phyloP scores from a whole-genome alignment of 1,140 invertebrate genomes.

The Nebria ingens region DNA sequence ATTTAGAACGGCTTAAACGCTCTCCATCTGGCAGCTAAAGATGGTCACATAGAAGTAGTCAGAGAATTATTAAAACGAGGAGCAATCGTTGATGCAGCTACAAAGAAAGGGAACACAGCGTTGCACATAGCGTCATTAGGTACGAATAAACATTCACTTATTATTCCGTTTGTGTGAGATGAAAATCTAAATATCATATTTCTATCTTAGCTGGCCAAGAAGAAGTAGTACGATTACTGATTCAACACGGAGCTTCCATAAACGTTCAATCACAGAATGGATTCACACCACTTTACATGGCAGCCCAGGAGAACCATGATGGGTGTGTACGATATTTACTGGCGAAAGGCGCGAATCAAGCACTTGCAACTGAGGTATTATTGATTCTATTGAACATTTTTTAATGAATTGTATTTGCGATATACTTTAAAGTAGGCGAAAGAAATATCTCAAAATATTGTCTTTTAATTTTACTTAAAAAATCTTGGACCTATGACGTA shows the following conservation, averaged over 20 bases:
- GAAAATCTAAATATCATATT: conserved; percentile 13
- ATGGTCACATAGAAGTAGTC: conserved; percentile 93
- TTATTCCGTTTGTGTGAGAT: background rate
- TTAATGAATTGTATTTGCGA: too few species aligned
- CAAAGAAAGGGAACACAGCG: conserved; percentile 99
- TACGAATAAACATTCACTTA: conserved; percentile 31
- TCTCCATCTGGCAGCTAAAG: conserved; percentile 94
- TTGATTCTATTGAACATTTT: too few species aligned
- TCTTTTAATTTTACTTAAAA: too few species aligned
- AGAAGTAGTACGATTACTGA: conserved; percentile 83
- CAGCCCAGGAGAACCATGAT: conserved; percentile 97
- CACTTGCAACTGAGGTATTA: conserved; percentile 92
- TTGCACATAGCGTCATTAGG: conserved; percentile 96
- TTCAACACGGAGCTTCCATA: conserved; percentile 82
- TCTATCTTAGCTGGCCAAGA: conserved; percentile 74
- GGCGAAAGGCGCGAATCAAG: conserved; percentile 90
- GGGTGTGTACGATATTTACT: conserved; percentile 87
- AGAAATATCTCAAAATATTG: too few species aligned
- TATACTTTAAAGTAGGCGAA: too few species aligned
- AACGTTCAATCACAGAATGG: conserved; percentile 97
- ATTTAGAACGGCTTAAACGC: conserved; percentile 94
- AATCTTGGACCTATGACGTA: too few species aligned
- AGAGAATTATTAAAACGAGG: conserved; percentile 81
- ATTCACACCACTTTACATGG: conserved; percentile 98
- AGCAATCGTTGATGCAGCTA: conserved; percentile 90